These are phyloP conservation scores for Corythornis vintsioides DNA, from an alignment of 2,113 vertebrate genomes.

Conservation along the genomic window DNA sequence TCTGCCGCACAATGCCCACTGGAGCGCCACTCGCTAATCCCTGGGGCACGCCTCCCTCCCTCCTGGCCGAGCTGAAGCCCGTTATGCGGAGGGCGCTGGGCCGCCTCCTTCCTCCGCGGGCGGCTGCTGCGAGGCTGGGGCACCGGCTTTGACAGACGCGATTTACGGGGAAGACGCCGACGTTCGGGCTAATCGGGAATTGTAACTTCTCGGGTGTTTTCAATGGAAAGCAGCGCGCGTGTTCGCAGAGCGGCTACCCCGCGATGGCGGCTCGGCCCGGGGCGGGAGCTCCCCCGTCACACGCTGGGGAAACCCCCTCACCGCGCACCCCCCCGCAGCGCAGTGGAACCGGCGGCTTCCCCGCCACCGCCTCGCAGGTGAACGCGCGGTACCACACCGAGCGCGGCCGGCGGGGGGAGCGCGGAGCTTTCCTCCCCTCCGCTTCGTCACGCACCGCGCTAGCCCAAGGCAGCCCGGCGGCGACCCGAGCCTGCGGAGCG, in stretches of 20 bases:
- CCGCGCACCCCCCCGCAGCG: rapidly evolving
- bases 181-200: background rate
- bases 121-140: background rate
- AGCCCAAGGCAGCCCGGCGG: too few relatives aligned
- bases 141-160: background rate
- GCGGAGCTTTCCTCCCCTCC: background rate
- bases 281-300: background rate
- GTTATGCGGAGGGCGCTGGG: background rate
- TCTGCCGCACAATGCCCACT: background rate
- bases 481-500: rapidly evolving
- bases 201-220: background rate
- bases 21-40: background rate
- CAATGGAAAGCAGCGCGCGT: background rate
- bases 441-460: background rate
- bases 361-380: slow-evolving; percentile 39
- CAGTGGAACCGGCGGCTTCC: slow-evolving; percentile 19
- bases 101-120: background rate
- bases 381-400: slow-evolving; percentile 33
- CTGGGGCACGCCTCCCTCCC: background rate
- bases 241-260: background rate
- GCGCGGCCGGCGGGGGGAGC: background rate
- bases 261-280: background rate
- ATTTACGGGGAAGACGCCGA: rapidly evolving
- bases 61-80: too few relatives aligned
- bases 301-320: background rate